Evolutionary conservation across 2,888 invertebrate species (phyloP).

Genomic region (Danaus chrysippus): DNA sequence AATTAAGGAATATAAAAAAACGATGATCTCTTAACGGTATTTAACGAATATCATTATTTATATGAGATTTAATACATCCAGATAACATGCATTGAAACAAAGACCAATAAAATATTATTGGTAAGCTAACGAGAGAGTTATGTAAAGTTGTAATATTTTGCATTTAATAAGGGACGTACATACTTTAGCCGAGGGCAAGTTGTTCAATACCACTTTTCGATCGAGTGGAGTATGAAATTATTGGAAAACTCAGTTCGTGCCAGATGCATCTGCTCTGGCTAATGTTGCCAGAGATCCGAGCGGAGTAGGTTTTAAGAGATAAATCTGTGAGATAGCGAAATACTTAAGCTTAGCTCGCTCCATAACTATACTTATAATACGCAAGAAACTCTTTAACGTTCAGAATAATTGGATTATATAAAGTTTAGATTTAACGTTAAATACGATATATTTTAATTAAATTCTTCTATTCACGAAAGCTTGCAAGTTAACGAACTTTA

Average conservation of each 20-base stretch:
- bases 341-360: conserved; percentile 42
- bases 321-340: conserved; percentile 60
- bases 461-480: too few species aligned
- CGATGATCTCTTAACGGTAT: too few species aligned
- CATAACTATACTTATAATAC: conserved; percentile 48
- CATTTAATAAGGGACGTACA: conserved; percentile 72
- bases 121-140: conserved; percentile 65
- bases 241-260: conserved; percentile 74
- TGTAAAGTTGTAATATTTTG: conserved; percentile 67
- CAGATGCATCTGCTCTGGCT: conserved; percentile 67
- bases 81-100: conserved; percentile 9
- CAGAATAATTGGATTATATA: conserved; percentile 30
- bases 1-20: too few species aligned
- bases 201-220: conserved; percentile 58
- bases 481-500: too few species aligned
- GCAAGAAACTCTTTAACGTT: conserved; percentile 37
- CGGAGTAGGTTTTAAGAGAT: conserved; percentile 65
- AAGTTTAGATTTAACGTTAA: conserved; percentile 4
- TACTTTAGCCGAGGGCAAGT: conserved; percentile 67
- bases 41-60: not conserved
- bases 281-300: conserved; percentile 66
- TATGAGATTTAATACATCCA: not conserved
- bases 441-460: not conserved
- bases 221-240: conserved; percentile 72
- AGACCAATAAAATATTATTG: conserved; percentile 64